Conservation (phyloP, 2,888 invertebrate species). For the Aphidoletes aphidimyza region DNA sequence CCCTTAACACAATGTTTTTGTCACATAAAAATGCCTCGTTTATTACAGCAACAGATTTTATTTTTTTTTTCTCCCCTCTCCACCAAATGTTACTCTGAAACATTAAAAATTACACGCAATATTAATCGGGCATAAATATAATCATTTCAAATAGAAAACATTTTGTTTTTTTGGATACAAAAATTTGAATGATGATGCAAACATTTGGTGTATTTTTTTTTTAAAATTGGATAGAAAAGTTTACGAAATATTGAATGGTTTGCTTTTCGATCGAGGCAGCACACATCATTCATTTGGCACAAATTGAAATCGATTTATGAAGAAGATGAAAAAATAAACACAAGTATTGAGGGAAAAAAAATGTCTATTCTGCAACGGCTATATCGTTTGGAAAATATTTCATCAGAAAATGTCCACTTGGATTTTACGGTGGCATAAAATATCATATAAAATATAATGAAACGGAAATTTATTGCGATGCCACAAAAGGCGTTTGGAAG, state of each 20-base stretch:
- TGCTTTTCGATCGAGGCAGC: too few species aligned
- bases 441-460: slow-evolving; percentile 11
- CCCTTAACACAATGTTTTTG: slow-evolving; percentile 29
- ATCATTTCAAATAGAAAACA: slow-evolving; percentile 23
- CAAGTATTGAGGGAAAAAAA: not conserved
- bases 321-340: not conserved
- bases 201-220: not conserved
- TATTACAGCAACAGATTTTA: not conserved
- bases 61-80: too few species aligned
- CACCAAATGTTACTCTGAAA: not conserved
- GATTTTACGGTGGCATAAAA: not conserved
- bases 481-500: not conserved
- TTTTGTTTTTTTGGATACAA: slow-evolving; percentile 1
- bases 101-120: slow-evolving; percentile 42
- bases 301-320: too few species aligned
- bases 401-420: not conserved
- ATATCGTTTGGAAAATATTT: not conserved
- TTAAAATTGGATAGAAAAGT: too few species aligned
- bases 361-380: not conserved
- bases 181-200: too few species aligned
- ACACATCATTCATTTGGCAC: too few species aligned
- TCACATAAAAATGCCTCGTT: slow-evolving; percentile 25
- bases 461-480: slow-evolving; percentile 34
- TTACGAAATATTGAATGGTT: too few species aligned
- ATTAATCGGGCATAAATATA: slow-evolving; percentile 12